Evolutionary conservation across 2,888 invertebrate species (phyloP).

Genomic region (Steinernema carpocapsae): DNA sequence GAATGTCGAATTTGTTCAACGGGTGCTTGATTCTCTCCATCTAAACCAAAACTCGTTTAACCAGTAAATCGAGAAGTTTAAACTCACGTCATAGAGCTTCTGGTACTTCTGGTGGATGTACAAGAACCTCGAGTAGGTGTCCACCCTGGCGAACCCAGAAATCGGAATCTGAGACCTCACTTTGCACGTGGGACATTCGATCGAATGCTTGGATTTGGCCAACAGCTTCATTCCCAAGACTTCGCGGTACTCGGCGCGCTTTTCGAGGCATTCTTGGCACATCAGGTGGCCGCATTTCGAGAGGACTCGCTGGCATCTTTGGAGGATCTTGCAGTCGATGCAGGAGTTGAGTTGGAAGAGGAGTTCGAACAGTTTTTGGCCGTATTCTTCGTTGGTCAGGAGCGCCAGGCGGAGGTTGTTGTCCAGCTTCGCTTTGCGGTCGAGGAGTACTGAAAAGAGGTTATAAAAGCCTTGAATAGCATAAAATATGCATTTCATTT

Average conservation of each 20-base stretch:
- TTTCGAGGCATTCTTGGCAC: not conserved
- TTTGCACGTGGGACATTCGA: not conserved
- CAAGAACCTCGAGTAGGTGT: not conserved
- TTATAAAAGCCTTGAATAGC: not conserved
- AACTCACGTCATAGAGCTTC: not conserved
- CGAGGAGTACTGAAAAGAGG: conserved; percentile 6
- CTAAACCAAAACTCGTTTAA: not conserved
- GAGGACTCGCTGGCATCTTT: not conserved
- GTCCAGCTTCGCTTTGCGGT: conserved; percentile 1
- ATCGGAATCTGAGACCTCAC: not conserved
- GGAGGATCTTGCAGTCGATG: not conserved
- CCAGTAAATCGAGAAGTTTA: not conserved
- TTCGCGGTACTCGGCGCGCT: not conserved
- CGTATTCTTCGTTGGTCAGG: not conserved
- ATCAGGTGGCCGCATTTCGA: not conserved
- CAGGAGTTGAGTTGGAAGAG: not conserved
- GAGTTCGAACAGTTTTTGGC: not conserved
- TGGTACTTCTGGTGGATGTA: not conserved
- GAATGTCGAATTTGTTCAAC: not conserved
- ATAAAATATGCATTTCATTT: not conserved
- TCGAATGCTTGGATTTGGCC: not conserved
- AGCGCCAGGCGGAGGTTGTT: not conserved
- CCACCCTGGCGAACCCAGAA: not conserved
- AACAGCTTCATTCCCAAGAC: not conserved
- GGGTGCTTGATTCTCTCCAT: not conserved